A percentile compares a stretch with the other conserved stretches of the same genome.
Conservation (phyloP, 2,888 invertebrate genomes). For the Scelioninae gen. 1 region DNA sequence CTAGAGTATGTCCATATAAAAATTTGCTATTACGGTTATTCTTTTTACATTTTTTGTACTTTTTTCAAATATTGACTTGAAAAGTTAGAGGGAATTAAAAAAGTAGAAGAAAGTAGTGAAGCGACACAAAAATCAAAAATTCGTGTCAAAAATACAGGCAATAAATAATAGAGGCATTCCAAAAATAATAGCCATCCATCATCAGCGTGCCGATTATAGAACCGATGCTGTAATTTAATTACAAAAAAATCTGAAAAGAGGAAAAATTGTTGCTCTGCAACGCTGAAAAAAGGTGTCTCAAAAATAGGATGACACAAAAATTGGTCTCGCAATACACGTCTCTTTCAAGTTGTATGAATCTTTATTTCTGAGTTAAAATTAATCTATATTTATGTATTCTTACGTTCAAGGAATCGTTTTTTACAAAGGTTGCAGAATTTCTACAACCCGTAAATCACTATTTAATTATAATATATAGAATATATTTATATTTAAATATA, state of each 20-base stretch:
- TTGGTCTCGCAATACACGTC: constrained; percentile 1
- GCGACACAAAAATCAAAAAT: constrained; percentile 64
- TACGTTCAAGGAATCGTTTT: constrained; percentile 26
- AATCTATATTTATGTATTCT: constrained; percentile 44
- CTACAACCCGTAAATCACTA: background rate
- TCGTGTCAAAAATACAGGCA: constrained; percentile 33
- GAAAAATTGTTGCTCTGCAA: background rate
- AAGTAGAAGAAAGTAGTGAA: constrained; percentile 20
- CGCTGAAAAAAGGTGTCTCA: background rate
- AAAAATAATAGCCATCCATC: constrained; percentile 1
- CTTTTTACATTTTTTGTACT: background rate
- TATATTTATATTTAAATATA: constrained; percentile 6
- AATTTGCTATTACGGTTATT: constrained; percentile 35
- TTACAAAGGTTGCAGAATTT: constrained; percentile 3
- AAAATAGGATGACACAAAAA: background rate
- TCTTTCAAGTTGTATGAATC: constrained; percentile 43
- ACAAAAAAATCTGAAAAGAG: background rate
- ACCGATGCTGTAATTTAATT: background rate
- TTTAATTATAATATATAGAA: background rate
- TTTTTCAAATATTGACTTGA: constrained; percentile 6
- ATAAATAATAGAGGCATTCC: constrained; percentile 28
- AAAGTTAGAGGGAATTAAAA: constrained; percentile 17
- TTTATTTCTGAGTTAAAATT: constrained; percentile 49
- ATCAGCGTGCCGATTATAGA: background rate
- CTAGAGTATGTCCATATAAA: constrained; percentile 71